Evolutionary conservation across 1,140 invertebrate genomes (phyloP).

Genomic region (Bradynema listronoti): DNA sequence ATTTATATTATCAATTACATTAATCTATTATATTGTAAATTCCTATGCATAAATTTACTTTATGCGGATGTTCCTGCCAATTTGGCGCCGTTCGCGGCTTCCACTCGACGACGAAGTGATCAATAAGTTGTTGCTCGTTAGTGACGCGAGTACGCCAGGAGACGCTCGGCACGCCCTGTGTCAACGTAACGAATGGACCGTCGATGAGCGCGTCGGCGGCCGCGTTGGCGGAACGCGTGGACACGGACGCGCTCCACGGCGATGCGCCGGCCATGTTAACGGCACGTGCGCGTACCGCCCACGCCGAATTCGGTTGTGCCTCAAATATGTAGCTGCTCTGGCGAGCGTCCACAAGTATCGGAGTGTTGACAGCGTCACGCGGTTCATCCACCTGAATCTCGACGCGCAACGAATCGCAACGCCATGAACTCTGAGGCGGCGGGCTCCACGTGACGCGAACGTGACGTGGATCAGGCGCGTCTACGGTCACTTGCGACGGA

Average conservation of each 20-base stretch:
- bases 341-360: conserved; percentile 41
- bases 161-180: conserved; percentile 39
- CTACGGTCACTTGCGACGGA: conserved; percentile 46
- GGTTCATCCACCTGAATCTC: conserved; percentile 55
- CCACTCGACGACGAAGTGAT: conserved; percentile 50
- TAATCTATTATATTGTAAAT: neutral
- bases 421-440: conserved; percentile 53
- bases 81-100: conserved; percentile 33
- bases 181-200: conserved; percentile 42
- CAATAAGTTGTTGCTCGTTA: conserved; percentile 38
- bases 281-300: conserved; percentile 45
- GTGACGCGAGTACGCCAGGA: conserved; percentile 33
- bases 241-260: conserved; percentile 50
- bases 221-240: conserved; percentile 33
- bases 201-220: conserved; percentile 48
- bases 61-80: conserved; percentile 41
- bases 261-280: conserved; percentile 49
- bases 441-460: conserved; percentile 50
- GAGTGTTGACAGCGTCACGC: conserved; percentile 18
- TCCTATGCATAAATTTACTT: conserved; percentile 2
- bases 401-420: conserved; percentile 41
- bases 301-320: conserved; percentile 42
- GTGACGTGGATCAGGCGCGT: conserved; percentile 53
- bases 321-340: conserved; percentile 52
- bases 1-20: neutral